Conservation (phyloP, 1,140 invertebrate genomes). For the Eciton burchellii region DNA sequence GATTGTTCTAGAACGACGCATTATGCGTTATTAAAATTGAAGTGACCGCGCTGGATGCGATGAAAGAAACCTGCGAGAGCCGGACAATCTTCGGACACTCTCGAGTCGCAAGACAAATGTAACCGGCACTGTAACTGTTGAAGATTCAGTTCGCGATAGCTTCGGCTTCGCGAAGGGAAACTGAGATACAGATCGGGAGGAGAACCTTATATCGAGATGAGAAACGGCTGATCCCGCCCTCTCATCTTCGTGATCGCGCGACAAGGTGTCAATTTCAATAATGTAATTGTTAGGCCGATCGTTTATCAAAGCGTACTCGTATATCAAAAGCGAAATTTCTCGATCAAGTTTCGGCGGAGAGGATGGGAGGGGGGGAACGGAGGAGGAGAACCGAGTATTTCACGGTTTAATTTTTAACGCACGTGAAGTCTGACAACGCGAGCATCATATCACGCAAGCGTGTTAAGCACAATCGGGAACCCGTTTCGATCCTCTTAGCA, state of each 20-base stretch:
- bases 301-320: conserved; percentile 43
- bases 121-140: neutral
- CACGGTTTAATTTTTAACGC: conserved; percentile 21
- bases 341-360: conserved; percentile 7
- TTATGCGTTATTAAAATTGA: conserved; percentile 10
- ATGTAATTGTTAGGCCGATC: conserved; percentile 43
- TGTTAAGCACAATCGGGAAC: neutral
- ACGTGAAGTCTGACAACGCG: neutral
- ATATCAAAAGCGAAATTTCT: conserved; percentile 41
- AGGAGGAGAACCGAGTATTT: neutral
- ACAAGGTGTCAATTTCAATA: conserved; percentile 19
- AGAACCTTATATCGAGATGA: conserved; percentile 16
- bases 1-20: neutral
- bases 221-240: neutral
- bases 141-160: conserved; percentile 40
- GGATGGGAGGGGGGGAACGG: too few species aligned
- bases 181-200: conserved; percentile 13
- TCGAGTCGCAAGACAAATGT: conserved; percentile 23
- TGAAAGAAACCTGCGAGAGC: conserved; percentile 34
- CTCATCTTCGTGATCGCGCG: conserved; percentile 7
- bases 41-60: neutral
- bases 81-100: neutral
- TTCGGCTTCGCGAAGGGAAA: neutral
- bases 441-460: neutral
- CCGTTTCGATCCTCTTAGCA: neutral